Conservation (phyloP, 2,113 vertebrate genomes). For the Passer domesticus region DNA sequence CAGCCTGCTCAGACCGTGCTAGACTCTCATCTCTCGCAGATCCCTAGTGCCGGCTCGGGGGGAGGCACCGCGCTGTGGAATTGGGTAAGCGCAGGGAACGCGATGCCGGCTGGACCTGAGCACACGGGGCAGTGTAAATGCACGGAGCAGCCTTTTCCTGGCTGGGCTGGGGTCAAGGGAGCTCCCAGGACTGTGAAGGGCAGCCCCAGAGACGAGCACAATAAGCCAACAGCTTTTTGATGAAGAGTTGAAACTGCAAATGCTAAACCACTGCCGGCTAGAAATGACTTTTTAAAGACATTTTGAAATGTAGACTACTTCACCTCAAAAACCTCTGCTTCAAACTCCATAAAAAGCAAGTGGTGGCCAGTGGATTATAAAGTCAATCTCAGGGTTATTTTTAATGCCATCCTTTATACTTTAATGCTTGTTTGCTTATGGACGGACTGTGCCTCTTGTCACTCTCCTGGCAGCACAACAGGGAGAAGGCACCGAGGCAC, state of each 20-base stretch:
- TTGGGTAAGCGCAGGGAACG: background rate
- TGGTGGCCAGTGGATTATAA: background rate
- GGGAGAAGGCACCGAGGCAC: fast-evolving
- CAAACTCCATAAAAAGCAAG: background rate
- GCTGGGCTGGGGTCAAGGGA: background rate
- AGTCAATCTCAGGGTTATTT: background rate
- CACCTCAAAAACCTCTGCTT: background rate
- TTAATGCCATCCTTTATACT: background rate
- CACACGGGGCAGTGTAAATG: fast-evolving
- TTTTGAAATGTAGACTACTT: background rate
- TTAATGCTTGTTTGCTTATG: background rate
- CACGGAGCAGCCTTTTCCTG: background rate
- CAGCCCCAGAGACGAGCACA: too few relatives aligned
- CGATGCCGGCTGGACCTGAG: fast-evolving
- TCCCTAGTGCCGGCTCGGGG: fast-evolving
- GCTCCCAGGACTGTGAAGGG: background rate
- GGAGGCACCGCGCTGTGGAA: fast-evolving
- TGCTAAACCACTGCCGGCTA: background rate
- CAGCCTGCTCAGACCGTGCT: fast-evolving
- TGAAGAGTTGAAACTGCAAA: background rate
- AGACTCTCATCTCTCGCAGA: background rate
- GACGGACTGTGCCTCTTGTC: fast-evolving
- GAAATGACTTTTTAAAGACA: background rate
- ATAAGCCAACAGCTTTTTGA: background rate
- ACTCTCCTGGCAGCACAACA: fast-evolving